Conservation (phyloP, 2,888 invertebrate genomes). For the Drosophila nr. perissopoda region DNA sequence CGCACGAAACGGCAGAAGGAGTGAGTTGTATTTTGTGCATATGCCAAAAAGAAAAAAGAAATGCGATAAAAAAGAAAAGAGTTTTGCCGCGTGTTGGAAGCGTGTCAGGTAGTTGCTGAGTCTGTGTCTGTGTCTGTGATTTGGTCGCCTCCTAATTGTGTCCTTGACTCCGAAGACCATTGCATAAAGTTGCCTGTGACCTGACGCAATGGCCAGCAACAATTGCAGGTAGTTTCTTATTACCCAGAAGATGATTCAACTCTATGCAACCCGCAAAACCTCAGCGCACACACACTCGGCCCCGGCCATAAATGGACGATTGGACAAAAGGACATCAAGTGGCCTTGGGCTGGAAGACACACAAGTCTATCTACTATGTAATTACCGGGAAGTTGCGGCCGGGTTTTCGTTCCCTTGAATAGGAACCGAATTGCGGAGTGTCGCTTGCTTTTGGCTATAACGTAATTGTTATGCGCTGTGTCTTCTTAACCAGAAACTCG, state of each 20-base stretch:
- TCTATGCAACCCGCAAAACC: conserved; percentile 77
- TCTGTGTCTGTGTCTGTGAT: no score
- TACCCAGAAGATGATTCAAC: conserved; percentile 69
- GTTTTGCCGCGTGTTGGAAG: conserved; percentile 71
- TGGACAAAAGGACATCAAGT: conserved; percentile 46
- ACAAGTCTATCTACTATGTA: conserved; percentile 29
- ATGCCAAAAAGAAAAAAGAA: conserved; percentile 4
- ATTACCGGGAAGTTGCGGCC: conserved; percentile 45
- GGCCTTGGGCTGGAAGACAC: conserved; percentile 11
- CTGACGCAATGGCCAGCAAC: conserved; percentile 56
- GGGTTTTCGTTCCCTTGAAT: conserved; percentile 18
- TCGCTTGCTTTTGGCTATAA: conserved; percentile 13
- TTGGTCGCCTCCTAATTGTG: conserved; percentile 4
- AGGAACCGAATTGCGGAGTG: conserved; percentile 5
- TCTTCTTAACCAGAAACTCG: conserved; percentile 25
- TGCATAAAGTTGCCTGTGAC: conserved; percentile 68
- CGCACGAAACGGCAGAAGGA: conserved; percentile 41
- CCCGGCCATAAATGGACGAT: conserved; percentile 26
- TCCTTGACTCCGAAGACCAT: conserved; percentile 62
- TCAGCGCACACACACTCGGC: conserved; percentile 31
- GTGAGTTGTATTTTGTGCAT: conserved; percentile 16
- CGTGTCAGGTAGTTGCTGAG: conserved; percentile 64
- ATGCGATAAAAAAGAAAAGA: conserved; percentile 49
- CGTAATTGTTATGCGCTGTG: conserved; percentile 20
- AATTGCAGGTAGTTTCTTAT: conserved; percentile 57